Percentiles rank a stretch among this genome's conserved stretches.
These are phyloP conservation scores for Temnothorax curvispinosus DNA, from an alignment of 1,140 invertebrate species.

Conservation along the genomic window DNA sequence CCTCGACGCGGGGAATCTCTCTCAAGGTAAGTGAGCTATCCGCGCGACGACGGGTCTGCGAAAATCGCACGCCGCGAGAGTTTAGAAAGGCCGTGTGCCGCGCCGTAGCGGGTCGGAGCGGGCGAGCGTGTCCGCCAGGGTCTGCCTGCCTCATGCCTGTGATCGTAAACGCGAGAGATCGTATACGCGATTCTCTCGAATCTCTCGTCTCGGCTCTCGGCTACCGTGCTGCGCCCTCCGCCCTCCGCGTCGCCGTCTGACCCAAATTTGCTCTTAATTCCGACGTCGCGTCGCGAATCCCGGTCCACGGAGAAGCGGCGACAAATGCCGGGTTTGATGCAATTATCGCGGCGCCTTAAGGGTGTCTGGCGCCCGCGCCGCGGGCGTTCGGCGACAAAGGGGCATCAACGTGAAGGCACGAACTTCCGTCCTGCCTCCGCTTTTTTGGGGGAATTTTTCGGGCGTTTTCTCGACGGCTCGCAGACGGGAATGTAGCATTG, in stretches of 20 bases:
- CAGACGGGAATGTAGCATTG: too few relatives aligned
- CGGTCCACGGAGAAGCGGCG: neutral
- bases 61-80: slow-evolving; percentile 2
- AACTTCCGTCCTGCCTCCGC: neutral
- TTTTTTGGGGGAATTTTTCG: neutral
- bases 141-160: neutral
- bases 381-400: neutral
- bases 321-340: neutral
- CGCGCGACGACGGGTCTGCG: neutral
- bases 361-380: slow-evolving; percentile 18
- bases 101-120: neutral
- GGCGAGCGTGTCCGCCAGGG: slow-evolving; percentile 17
- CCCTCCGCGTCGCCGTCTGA: slow-evolving; percentile 36
- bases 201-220: neutral
- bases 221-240: neutral
- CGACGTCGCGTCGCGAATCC: slow-evolving; percentile 10
- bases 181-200: neutral
- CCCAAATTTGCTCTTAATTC: slow-evolving; percentile 48
- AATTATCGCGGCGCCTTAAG: neutral
- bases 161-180: slow-evolving; percentile 36
- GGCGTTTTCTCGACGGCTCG: neutral
- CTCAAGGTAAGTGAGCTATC: slow-evolving; percentile 41
- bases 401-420: neutral
- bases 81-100: slow-evolving; percentile 40
- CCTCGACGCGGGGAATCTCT: slow-evolving; percentile 56